Evolutionary conservation across 2,113 vertebrate species (phyloP), one percentile per base, ranked within the genome.

Genomic region (Andinoacara biseriatus): DNA sequence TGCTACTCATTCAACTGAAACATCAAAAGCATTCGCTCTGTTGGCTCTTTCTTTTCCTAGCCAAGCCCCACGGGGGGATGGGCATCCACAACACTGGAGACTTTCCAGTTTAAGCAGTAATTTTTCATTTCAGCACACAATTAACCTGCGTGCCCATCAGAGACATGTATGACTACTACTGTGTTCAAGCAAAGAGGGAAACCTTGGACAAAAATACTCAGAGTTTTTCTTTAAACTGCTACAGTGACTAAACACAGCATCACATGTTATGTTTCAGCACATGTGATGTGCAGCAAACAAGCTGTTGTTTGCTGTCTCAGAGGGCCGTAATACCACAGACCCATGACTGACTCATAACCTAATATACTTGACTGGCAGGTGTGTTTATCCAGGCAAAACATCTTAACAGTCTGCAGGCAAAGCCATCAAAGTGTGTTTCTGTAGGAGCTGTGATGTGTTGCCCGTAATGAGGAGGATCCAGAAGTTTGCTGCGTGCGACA

Each of bases 281-380:
- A 82, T 10, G 74, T 76, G 87, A 86, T 58, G 78, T 33, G 60
- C 46, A 57, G 63, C 58, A 83, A 89, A 87, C 84, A 83, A 49
- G 61, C 82, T 87, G 81, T 60, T 78, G 80, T 90, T 84, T 33
- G 67, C 7, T 7, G 76, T 88, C 89, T 93, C 92, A 57, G 38
- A 82, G 84, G 89, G 84, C 58, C 40, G 4, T 26, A 62, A 78
- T 29, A 76, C 83, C 65, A 77, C 82, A 86, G 84, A 84, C 69
- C 87, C 82, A 74, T 86, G 84, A 91, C 87, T 78, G 86, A 67
- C 84, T 85, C 83, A 85, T 90, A 87, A 89, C 76, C 86, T 83
- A 78, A 90, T 83, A 80, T 76, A 80, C 72, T 74, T 91, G 86
- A 93, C 85, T 82, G 93, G 72, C 91, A 94, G 93, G 90, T 92